Evolutionary conservation across 2,888 invertebrate species (phyloP).

Genomic region (Flexamia atlantica): DNA sequence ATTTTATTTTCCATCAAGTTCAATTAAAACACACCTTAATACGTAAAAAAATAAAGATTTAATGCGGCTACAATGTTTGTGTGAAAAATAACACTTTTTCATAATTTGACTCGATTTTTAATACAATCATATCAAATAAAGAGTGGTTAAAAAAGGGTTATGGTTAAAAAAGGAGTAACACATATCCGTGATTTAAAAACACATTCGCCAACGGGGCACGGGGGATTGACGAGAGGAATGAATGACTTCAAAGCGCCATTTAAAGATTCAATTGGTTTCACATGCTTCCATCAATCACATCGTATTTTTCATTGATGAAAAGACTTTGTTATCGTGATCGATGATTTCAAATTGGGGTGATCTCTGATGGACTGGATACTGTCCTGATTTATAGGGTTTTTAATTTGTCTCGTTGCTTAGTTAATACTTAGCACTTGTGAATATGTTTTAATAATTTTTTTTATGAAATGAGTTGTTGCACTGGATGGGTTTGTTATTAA

Average conservation of each 20-base stretch:
- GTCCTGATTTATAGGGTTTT: neutral
- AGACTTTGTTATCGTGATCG: conserved; percentile 16
- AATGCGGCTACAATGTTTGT: no score
- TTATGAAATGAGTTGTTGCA: no score
- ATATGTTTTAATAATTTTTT: no score
- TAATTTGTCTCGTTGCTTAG: no score
- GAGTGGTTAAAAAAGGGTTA: neutral
- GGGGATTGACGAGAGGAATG: conserved; percentile 1
- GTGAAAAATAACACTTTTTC: no score
- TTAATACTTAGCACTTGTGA: no score
- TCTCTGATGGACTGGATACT: neutral
- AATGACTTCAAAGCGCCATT: conserved; percentile 37
- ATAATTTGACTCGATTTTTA: no score
- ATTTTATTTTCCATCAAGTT: no score
- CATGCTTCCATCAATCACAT: conserved; percentile 12
- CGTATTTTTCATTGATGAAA: conserved; percentile 28
- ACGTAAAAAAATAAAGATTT: no score
- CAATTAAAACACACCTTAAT: no score
- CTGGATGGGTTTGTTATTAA: no score
- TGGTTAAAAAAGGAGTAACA: neutral
- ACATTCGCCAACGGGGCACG: neutral
- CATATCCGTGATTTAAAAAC: neutral
- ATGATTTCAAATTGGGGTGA: neutral
- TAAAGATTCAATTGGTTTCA: conserved; percentile 22
- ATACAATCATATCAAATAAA: neutral